Conservation (phyloP, 2,888 invertebrate genomes). For the Papilio protenor region DNA sequence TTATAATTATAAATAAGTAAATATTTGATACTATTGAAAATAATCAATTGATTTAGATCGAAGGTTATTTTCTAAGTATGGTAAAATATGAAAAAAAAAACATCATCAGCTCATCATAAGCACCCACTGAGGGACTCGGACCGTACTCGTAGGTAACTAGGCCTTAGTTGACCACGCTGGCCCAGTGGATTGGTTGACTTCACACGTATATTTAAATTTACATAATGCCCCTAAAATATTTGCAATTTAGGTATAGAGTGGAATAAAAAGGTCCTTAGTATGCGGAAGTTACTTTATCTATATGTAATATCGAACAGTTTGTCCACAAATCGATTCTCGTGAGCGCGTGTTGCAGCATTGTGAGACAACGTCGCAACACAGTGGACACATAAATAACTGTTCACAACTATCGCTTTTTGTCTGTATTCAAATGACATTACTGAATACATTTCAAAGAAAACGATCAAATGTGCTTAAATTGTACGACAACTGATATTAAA, state of each 20-base stretch:
- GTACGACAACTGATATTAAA: neutral
- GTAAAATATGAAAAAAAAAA: too few species aligned
- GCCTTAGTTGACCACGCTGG: too few species aligned
- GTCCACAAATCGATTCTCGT: constrained; percentile 21
- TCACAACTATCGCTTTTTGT: constrained; percentile 13
- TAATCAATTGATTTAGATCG: too few species aligned
- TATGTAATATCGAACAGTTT: neutral
- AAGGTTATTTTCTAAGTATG: too few species aligned
- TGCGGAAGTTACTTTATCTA: neutral
- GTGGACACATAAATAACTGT: constrained; percentile 12
- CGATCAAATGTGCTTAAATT: neutral
- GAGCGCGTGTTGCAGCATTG: constrained; percentile 7
- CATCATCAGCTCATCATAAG: too few species aligned
- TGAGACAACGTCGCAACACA: neutral
- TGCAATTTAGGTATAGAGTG: neutral
- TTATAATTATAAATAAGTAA: neutral
- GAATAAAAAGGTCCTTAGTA: neutral
- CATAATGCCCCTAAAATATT: too few species aligned
- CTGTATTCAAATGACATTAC: constrained; percentile 3
- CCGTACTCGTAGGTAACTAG: too few species aligned
- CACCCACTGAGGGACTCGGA: too few species aligned
- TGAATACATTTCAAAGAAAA: neutral
- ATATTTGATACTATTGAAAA: too few species aligned
- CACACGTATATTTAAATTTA: too few species aligned
- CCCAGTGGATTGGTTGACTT: too few species aligned